phyloP scores from a whole-genome alignment of 2,113 vertebrate species.

The Caracal caracal region DNA sequence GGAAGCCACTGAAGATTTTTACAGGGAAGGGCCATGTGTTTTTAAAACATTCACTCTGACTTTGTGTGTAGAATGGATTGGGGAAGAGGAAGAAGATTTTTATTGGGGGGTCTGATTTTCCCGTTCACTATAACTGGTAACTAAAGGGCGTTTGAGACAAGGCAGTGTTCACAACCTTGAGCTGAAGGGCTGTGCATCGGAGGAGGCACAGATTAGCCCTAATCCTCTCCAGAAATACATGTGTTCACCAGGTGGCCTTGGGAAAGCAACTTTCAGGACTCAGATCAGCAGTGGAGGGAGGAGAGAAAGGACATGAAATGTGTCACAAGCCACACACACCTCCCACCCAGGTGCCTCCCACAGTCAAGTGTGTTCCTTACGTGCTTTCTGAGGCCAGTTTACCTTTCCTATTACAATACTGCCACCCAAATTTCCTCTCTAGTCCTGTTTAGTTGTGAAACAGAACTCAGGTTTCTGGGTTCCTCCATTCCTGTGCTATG shows the following conservation, averaged over 20 bases:
- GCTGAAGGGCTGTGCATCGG: neutral
- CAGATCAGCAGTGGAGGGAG: neutral
- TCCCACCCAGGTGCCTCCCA: neutral
- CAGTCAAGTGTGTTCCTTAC: neutral
- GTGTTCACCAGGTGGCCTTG: neutral
- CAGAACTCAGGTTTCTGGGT: neutral
- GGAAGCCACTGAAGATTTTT: slow-evolving; percentile 22
- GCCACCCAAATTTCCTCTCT: neutral
- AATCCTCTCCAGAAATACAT: neutral
- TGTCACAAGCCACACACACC: neutral
- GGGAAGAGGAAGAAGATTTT: neutral
- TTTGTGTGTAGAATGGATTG: neutral
- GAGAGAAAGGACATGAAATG: neutral
- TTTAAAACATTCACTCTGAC: neutral
- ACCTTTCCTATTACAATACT: neutral
- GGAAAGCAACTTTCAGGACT: neutral
- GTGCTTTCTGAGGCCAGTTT: neutral
- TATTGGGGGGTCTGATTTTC: neutral
- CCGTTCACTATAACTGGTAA: neutral
- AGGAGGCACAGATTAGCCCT: neutral
- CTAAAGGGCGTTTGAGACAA: neutral
- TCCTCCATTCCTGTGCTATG: neutral
- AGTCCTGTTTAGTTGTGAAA: neutral
- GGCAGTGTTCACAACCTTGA: neutral
- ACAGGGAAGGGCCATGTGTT: neutral